A percentile compares a stretch with the other conserved stretches of the same genome.
These are phyloP conservation scores for Buphagus erythrorhynchus DNA, from an alignment of 2,797 vertebrate species.

Conservation along the genomic window DNA sequence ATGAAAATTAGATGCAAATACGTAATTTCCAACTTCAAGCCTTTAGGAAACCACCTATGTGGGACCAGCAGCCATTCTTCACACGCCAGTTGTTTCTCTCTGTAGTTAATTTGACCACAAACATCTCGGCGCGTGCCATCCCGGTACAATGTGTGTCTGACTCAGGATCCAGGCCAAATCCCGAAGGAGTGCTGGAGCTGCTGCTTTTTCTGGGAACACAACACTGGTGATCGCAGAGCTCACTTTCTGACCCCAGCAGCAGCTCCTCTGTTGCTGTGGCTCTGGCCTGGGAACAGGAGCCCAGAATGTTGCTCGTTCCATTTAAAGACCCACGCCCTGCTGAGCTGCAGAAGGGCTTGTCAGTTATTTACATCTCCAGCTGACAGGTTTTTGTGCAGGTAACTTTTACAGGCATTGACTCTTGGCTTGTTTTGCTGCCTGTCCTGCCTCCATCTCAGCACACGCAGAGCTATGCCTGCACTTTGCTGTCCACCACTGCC, in stretches of 20 bases:
- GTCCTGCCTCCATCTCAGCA: neutral
- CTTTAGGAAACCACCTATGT: fast-evolving
- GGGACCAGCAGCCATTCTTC: fast-evolving
- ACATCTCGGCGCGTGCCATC: neutral
- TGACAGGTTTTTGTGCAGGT: fast-evolving
- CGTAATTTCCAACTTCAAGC: fast-evolving
- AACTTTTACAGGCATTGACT: fast-evolving
- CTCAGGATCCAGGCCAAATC: fast-evolving
- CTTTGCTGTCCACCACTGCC: neutral
- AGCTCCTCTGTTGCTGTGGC: fast-evolving
- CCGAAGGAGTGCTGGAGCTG: neutral
- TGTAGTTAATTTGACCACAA: neutral
- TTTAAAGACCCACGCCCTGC: fast-evolving
- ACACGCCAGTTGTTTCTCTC: fast-evolving
- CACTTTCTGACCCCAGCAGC: neutral
- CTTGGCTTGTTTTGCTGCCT: neutral
- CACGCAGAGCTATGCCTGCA: fast-evolving
- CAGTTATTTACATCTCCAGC: fast-evolving
- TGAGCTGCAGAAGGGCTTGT: fast-evolving
- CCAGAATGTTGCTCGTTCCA: fast-evolving
- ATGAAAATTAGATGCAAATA: neutral
- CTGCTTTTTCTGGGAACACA: neutral
- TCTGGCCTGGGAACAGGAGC: fast-evolving
- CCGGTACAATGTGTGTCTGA: fast-evolving
- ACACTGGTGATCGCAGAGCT: neutral